A percentile compares a stretch with the other conserved stretches of the same genome.
These are phyloP conservation scores for Lepus europaeus DNA, from an alignment of 2,113 vertebrate species.

Conservation along the genomic window DNA sequence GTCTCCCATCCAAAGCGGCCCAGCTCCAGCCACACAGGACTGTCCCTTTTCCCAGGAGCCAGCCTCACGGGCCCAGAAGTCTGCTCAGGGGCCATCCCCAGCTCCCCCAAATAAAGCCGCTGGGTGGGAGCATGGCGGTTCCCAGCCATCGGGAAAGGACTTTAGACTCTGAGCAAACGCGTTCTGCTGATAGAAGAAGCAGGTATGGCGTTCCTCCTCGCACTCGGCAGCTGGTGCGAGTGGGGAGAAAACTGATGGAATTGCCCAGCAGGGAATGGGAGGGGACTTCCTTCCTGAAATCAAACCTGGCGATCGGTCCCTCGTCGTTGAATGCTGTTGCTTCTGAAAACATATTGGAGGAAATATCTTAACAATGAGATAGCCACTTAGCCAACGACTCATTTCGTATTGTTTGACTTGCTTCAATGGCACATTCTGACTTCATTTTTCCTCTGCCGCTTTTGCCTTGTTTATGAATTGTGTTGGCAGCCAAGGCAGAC, in stretches of 20 bases:
- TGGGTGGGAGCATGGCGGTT: not conserved
- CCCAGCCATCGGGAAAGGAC: not conserved
- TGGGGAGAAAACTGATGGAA: slow-evolving; percentile 82
- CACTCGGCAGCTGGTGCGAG: slow-evolving; percentile 62
- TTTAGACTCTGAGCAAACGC: slow-evolving; percentile 51
- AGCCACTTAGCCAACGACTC: slow-evolving; percentile 88
- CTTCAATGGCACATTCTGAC: slow-evolving; percentile 85
- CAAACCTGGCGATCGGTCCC: slow-evolving; percentile 89
- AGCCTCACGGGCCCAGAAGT: accelerated
- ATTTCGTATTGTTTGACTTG: slow-evolving; percentile 89
- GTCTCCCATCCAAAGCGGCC: not conserved
- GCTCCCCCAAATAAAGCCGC: not conserved
- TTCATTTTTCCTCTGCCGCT: slow-evolving; percentile 84
- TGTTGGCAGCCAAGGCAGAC: slow-evolving; percentile 73
- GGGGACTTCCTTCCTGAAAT: slow-evolving; percentile 92
- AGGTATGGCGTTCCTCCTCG: slow-evolving; percentile 71
- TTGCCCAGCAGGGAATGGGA: slow-evolving; percentile 90
- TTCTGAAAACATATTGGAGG: slow-evolving; percentile 92
- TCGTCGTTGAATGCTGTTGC: slow-evolving; percentile 86
- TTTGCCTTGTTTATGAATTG: slow-evolving; percentile 84
- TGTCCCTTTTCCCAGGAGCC: slow-evolving; percentile 32
- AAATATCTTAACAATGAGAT: slow-evolving; percentile 92
- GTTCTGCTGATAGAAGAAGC: slow-evolving; percentile 84
- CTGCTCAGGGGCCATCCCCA: not conserved
- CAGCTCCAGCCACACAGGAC: not conserved